Conservation (phyloP, 2,888 invertebrate species). For the Dioctria rufipes region DNA sequence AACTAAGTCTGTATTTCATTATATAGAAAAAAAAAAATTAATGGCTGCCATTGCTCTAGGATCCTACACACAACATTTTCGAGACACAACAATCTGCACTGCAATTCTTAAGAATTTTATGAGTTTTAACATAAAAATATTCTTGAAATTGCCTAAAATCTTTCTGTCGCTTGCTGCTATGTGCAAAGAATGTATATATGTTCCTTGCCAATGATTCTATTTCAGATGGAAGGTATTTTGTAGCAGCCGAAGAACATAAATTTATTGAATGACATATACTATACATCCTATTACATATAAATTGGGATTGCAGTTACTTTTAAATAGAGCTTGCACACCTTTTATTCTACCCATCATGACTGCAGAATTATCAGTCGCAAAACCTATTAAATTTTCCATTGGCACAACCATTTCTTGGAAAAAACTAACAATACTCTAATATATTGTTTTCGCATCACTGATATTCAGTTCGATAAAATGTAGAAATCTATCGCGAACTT, state of each 20-base stretch:
- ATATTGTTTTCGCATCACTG: slow-evolving; percentile 45
- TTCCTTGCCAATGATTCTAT: slow-evolving; percentile 62
- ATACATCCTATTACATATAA: slow-evolving; percentile 63
- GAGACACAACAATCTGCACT: no score
- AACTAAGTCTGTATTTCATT: no score
- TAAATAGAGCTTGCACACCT: slow-evolving; percentile 60
- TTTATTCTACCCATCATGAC: slow-evolving; percentile 63
- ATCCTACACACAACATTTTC: no score
- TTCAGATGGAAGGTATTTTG: slow-evolving; percentile 61
- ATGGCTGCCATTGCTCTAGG: no score
- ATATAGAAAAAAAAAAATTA: no score
- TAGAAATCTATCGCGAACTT: slow-evolving; percentile 53
- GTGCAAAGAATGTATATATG: slow-evolving; percentile 62
- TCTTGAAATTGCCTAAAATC: slow-evolving; percentile 63
- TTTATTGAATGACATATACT: slow-evolving; percentile 63
- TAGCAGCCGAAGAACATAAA: slow-evolving; percentile 62
- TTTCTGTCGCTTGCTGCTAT: slow-evolving; percentile 63
- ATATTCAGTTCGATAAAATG: slow-evolving; percentile 35
- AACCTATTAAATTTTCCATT: slow-evolving; percentile 61
- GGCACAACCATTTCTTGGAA: slow-evolving; percentile 49
- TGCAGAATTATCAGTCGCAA: slow-evolving; percentile 63
- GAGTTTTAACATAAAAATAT: slow-evolving; percentile 58
- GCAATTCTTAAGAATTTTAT: no score
- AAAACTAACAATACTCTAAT: slow-evolving; percentile 34
- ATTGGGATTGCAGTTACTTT: slow-evolving; percentile 58